phyloP scores from a whole-genome alignment of 2,888 invertebrate species.

The Sipha maydis region DNA sequence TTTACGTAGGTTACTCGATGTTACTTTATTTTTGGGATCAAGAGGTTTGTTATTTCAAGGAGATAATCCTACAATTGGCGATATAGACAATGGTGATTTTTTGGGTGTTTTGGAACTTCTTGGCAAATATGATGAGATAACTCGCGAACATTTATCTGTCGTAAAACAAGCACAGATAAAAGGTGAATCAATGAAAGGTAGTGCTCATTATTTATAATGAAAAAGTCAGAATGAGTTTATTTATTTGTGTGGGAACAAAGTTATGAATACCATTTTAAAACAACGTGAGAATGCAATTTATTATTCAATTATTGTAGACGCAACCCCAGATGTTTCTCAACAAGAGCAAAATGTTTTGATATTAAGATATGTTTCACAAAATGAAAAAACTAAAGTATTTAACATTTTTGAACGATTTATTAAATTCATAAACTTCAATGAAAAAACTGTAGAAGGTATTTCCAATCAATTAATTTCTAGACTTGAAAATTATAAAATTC shows the following conservation, averaged over 20 bases:
- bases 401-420: slow-evolving; percentile 41
- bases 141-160: too few relatives aligned
- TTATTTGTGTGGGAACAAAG: too few relatives aligned
- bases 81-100: slow-evolving; percentile 59
- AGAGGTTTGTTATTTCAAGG: slow-evolving; percentile 35
- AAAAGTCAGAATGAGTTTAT: too few relatives aligned
- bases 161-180: too few relatives aligned
- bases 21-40: slow-evolving; percentile 13
- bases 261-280: too few relatives aligned
- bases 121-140: too few relatives aligned
- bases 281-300: too few relatives aligned
- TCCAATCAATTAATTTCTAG: not conserved
- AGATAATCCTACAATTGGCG: not conserved
- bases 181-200: too few relatives aligned
- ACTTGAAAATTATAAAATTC: slow-evolving; percentile 31
- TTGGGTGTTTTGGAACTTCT: too few relatives aligned
- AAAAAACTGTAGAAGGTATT: slow-evolving; percentile 46
- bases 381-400: slow-evolving; percentile 21
- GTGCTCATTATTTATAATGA: too few relatives aligned
- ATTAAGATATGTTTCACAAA: slow-evolving; percentile 44
- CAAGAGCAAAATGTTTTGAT: not conserved
- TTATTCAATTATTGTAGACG: too few relatives aligned
- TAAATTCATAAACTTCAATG: slow-evolving; percentile 45
- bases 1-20: slow-evolving; percentile 17
- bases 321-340: too few relatives aligned